These are phyloP conservation scores for Hippotragus niger DNA, from an alignment of 2,113 vertebrate species.

Conservation along the genomic window DNA sequence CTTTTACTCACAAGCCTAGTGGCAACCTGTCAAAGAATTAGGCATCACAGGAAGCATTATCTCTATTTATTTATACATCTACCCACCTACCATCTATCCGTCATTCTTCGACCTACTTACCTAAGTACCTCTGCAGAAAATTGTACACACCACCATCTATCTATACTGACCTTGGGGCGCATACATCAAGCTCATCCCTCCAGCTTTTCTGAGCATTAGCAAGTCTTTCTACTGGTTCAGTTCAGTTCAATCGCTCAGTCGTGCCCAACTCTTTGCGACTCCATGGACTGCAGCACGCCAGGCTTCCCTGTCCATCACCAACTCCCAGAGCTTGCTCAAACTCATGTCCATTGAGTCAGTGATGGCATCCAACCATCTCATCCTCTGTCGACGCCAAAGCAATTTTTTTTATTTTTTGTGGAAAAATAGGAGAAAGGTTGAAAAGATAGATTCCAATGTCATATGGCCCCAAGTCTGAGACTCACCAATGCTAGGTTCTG, in stretches of 20 bases:
- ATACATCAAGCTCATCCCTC: not conserved
- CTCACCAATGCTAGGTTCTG: not conserved
- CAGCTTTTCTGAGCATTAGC: not conserved
- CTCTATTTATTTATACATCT: not conserved
- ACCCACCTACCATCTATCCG: not conserved
- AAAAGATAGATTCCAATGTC: not conserved
- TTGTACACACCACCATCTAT: not conserved
- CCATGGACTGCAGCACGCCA: not conserved
- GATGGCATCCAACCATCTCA: not conserved
- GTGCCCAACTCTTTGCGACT: not conserved
- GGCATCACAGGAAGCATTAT: not conserved
- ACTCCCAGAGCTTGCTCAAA: not conserved
- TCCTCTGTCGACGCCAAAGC: accelerated
- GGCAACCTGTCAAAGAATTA: not conserved
- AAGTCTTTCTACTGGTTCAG: not conserved
- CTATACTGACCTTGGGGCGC: not conserved
- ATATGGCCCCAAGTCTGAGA: not conserved
- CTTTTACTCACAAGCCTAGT: not conserved
- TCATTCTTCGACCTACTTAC: not conserved
- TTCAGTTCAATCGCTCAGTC: not conserved
- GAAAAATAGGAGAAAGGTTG: not conserved
- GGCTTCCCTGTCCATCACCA: not conserved
- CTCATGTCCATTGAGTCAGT: not conserved
- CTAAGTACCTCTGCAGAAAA: not conserved
- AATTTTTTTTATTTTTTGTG: not conserved